A percentile compares a stretch with the other conserved stretches of the same genome.
Conservation (phyloP, 1,140 invertebrate species). For the Zaprionus ghesquierei region DNA sequence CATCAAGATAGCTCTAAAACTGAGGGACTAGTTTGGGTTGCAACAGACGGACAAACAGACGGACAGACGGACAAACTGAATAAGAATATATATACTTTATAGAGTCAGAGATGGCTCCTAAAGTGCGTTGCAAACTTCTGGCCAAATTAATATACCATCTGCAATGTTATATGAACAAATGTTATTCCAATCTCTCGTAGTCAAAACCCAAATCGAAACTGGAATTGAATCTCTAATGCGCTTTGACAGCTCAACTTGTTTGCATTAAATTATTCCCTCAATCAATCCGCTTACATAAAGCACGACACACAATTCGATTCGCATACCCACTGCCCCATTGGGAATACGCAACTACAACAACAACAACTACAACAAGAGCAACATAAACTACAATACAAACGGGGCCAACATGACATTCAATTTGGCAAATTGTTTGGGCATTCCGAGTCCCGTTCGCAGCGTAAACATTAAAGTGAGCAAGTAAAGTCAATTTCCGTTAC, state of each 20-base stretch:
- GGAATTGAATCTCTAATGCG: not conserved
- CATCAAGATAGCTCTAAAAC: no score
- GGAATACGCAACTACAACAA: not conserved
- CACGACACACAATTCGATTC: not conserved
- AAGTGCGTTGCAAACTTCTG: no score
- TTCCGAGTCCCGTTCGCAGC: not conserved
- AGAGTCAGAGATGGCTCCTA: no score
- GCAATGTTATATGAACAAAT: no score
- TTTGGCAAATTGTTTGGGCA: slow-evolving; percentile 31
- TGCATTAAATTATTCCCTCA: not conserved
- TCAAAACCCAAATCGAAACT: not conserved
- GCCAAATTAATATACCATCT: no score
- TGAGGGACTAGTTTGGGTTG: no score
- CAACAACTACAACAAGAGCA: not conserved
- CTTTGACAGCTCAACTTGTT: not conserved
- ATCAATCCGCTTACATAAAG: not conserved
- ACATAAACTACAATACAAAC: slow-evolving; percentile 6
- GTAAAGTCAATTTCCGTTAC: slow-evolving; percentile 40
- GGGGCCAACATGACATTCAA: slow-evolving; percentile 27
- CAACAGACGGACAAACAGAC: no score
- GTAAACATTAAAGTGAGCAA: not conserved
- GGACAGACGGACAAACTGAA: no score
- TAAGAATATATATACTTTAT: no score
- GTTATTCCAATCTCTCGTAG: no score
- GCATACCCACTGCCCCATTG: slow-evolving; percentile 1